Conservation (phyloP, 2,113 vertebrate genomes). For the Acinonyx jubatus region DNA sequence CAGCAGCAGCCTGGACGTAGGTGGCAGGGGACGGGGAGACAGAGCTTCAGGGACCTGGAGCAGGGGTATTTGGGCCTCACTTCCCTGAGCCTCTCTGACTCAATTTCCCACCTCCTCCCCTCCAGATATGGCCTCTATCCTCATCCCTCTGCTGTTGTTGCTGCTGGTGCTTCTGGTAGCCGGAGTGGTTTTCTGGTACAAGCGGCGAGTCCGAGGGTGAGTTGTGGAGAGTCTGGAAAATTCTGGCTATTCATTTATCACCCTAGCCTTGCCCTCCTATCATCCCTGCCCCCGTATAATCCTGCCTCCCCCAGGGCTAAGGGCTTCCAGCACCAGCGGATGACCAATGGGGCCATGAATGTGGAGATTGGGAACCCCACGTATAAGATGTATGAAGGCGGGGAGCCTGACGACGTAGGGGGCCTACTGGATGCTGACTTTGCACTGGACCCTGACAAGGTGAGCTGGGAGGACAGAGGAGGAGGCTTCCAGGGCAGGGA, state of each 20-base stretch:
- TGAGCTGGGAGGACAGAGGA: constrained; percentile 60
- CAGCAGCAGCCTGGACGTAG: constrained; percentile 82
- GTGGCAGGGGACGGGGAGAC: constrained; percentile 35
- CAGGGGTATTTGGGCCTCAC: background rate
- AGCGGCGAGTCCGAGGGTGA: constrained; percentile 95
- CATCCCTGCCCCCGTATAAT: background rate
- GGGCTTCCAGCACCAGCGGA: constrained; percentile 98
- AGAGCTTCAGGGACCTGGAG: rapidly evolving
- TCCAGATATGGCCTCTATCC: constrained; percentile 89
- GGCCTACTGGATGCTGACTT: constrained; percentile 97
- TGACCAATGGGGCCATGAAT: constrained; percentile 98
- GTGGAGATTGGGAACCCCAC: constrained; percentile 98
- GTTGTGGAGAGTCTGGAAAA: constrained; percentile 57
- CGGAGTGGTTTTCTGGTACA: constrained; percentile 94
- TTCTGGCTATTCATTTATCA: background rate
- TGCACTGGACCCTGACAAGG: constrained; percentile 96
- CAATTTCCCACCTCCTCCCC: background rate
- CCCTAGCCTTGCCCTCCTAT: background rate
- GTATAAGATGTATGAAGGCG: constrained; percentile 98
- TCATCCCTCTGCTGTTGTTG: constrained; percentile 92
- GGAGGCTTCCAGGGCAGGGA: rapidly evolving
- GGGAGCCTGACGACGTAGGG: constrained; percentile 93
- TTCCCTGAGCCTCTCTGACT: background rate
- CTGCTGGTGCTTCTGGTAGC: constrained; percentile 89
- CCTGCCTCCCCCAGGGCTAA: constrained; percentile 88